Evolutionary conservation across 2,797 vertebrate species (phyloP).

Genomic region (Macrochelys suwanniensis): DNA sequence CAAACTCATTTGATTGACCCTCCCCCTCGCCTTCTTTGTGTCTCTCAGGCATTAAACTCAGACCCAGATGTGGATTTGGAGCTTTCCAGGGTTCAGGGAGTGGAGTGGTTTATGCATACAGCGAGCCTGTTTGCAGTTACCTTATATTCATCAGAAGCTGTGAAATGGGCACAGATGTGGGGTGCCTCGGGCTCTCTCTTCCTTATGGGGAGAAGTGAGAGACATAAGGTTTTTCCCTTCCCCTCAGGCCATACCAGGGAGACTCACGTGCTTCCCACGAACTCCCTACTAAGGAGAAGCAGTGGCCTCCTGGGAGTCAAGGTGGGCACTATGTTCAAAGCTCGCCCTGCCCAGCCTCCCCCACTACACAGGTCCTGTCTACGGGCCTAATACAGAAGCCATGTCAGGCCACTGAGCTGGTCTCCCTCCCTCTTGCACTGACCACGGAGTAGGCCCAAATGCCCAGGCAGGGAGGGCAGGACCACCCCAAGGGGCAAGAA

Average conservation of each 20-base stretch:
- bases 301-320: rapidly evolving
- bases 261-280: rapidly evolving
- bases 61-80: not conserved
- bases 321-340: not conserved
- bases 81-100: not conserved
- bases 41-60: not conserved
- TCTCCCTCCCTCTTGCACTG: rapidly evolving
- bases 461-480: not conserved
- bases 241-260: rapidly evolving
- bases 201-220: not conserved
- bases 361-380: not conserved
- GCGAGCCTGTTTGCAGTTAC: not conserved
- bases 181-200: not conserved
- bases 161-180: not conserved
- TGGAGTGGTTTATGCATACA: not conserved
- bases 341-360: not conserved
- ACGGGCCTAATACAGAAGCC: rapidly evolving
- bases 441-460: not conserved
- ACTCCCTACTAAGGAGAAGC: not conserved
- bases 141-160: not conserved
- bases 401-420: rapidly evolving
- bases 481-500: not conserved
- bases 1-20: not conserved
- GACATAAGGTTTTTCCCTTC: not conserved
- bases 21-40: not conserved